Conservation (phyloP, 2,113 vertebrate species). For the Craseonycteris thonglongyai region DNA sequence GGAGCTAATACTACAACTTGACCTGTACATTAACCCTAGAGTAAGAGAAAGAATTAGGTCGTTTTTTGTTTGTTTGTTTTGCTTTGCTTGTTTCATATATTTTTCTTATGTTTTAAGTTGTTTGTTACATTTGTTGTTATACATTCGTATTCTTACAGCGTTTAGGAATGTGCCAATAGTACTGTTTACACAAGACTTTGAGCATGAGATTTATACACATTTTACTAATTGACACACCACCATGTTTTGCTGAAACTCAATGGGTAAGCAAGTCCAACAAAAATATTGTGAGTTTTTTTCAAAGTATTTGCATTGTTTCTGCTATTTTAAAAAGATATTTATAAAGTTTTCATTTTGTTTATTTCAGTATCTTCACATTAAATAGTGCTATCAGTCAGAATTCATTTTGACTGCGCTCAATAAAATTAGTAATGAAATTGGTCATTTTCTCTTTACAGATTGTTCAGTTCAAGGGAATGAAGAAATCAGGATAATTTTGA, state of each 20-base stretch:
- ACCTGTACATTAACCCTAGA: neutral
- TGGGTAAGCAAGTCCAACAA: neutral
- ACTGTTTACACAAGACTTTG: neutral
- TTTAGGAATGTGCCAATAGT: neutral
- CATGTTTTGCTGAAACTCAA: neutral
- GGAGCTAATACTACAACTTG: neutral
- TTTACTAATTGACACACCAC: neutral
- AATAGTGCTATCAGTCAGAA: neutral
- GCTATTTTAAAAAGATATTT: neutral
- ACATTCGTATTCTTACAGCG: neutral
- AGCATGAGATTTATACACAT: neutral
- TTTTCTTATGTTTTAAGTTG: neutral
- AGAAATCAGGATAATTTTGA: slow-evolving; percentile 17
- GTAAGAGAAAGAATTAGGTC: neutral
- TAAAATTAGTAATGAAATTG: slow-evolving; percentile 34
- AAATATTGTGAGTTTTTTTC: neutral
- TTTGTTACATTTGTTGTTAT: neutral
- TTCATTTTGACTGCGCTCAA: neutral
- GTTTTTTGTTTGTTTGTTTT: neutral
- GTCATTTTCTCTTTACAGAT: slow-evolving; percentile 71
- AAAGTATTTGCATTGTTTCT: neutral
- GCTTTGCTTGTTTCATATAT: neutral
- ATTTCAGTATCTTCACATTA: slow-evolving; percentile 24
- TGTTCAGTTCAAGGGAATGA: slow-evolving; percentile 48
- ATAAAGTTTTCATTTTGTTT: neutral